Evolutionary conservation across 1,140 invertebrate species (phyloP), one percentile per base, ranked within the genome.

Genomic region (Agrilus planipennis): DNA sequence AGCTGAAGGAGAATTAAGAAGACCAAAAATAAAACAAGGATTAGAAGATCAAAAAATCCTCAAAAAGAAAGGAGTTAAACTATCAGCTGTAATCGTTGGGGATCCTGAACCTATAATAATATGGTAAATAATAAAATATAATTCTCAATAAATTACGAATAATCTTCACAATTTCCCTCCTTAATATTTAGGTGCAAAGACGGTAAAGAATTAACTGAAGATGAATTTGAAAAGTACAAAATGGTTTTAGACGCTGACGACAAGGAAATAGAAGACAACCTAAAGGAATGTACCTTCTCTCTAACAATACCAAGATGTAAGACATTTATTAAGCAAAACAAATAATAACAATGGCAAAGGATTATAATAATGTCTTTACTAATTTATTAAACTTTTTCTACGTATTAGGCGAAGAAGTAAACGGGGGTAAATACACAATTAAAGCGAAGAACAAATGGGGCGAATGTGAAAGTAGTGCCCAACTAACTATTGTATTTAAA

Each of bases 401-500:
- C n/a, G n/a, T n/a, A n/a, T n/a, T 35, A 76, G 77, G 75, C 49
- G 72, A 74, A 38, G 72, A 77, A 45, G 68, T 73, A 21, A 84
- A 93, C 58, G 81, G 81, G 19, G 89, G 89, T 2, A 72, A 77
- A 31, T 93, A 90, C 59, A 77, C 74, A 1, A 63, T 90, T n/a
- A 71, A 76, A 53, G 76, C 82, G 0, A 75, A 73, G 46, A 90
- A 90, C 61, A 77, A 84, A 51, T 79, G 77, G 55, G 86, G 85
- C 3, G 70, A 81, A 41, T 70, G 70, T 15, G 73, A 77, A 52
- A 72, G 75, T 32, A 76, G 72, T 32, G 81, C 80, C 10, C 69
- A 75, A 14, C 64, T 89, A 10, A 80, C 81, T 53, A 76, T 90
- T 19, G 59, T 87, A 1, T 64, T 84, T 9, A 68, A 76, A 44